phyloP scores from a whole-genome alignment of 2,797 vertebrate genomes.

The Lepidocolaptes lacrymiger region DNA sequence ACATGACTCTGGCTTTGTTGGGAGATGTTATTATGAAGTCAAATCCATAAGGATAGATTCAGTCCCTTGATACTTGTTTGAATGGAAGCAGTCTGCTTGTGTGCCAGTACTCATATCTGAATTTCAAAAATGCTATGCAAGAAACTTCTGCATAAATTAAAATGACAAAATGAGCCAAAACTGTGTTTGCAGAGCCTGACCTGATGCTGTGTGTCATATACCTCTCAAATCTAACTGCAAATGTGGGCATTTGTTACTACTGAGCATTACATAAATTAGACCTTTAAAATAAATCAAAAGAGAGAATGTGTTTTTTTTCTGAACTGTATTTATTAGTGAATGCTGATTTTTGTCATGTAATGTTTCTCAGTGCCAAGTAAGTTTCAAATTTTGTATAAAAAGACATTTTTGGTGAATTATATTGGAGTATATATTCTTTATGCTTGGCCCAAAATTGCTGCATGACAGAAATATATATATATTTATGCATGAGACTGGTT shows the following conservation, averaged over 20 bases:
- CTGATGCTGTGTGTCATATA: neutral
- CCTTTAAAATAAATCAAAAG: neutral
- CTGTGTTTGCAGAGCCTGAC: neutral
- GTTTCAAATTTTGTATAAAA: neutral
- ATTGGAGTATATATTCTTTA: neutral
- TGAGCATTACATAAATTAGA: neutral
- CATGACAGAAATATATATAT: neutral
- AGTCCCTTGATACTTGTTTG: constrained; percentile 48
- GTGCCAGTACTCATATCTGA: neutral
- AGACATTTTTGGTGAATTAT: neutral
- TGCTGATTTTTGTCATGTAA: constrained; percentile 14
- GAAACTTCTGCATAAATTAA: neutral
- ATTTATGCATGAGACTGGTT: neutral
- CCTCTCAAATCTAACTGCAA: neutral
- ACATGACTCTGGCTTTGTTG: constrained; percentile 10
- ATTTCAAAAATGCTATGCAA: neutral
- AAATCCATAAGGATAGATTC: constrained; percentile 34
- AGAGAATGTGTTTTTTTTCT: constrained; percentile 26
- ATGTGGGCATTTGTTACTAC: neutral
- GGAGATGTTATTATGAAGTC: constrained; percentile 41
- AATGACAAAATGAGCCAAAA: constrained; percentile 1
- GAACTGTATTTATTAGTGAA: constrained; percentile 21
- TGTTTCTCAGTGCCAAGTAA: neutral
- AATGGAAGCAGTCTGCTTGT: neutral
- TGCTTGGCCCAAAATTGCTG: neutral